Conservation (phyloP, 2,888 invertebrate genomes). For the Drosophila seclusa region DNA sequence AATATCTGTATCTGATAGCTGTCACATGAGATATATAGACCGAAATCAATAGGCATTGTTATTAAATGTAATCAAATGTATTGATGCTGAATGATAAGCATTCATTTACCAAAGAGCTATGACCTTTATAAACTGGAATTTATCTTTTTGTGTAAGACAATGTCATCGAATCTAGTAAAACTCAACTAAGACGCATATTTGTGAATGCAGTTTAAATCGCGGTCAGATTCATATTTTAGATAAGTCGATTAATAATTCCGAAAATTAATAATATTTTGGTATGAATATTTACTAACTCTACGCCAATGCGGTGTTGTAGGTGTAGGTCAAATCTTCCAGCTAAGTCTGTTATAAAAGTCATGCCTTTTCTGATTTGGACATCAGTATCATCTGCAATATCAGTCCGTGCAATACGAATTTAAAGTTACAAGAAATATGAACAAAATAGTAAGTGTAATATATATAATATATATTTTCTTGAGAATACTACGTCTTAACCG, state of each 20-base stretch:
- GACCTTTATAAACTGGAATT: slow-evolving; percentile 51
- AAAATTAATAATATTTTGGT: slow-evolving; percentile 23
- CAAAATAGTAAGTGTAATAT: slow-evolving; percentile 66
- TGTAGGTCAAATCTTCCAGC: slow-evolving; percentile 69
- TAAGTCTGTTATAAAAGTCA: slow-evolving; percentile 60
- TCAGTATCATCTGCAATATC: slow-evolving; percentile 62
- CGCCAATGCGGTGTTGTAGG: slow-evolving; percentile 64
- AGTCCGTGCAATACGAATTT: slow-evolving; percentile 21
- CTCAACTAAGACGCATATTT: slow-evolving; percentile 29
- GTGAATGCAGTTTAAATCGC: slow-evolving; percentile 54
- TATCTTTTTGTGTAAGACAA: slow-evolving; percentile 50
- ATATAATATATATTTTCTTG: background rate
- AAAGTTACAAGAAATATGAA: slow-evolving; percentile 55
- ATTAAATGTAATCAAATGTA: slow-evolving; percentile 7
- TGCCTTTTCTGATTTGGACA: slow-evolving; percentile 47
- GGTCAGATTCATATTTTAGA: slow-evolving; percentile 72
- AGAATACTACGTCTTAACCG: background rate
- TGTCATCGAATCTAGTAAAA: slow-evolving; percentile 31
- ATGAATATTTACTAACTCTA: slow-evolving; percentile 47
- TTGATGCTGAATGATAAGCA: slow-evolving; percentile 31
- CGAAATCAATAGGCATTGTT: slow-evolving; percentile 20
- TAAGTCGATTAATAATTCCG: slow-evolving; percentile 69
- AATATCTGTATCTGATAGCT: background rate
- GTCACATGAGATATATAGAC: background rate
- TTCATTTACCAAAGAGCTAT: slow-evolving; percentile 58